Evolutionary conservation across 2,888 invertebrate species (phyloP), one percentile per base, ranked within the genome.

Genomic region (Tenthredo notha): DNA sequence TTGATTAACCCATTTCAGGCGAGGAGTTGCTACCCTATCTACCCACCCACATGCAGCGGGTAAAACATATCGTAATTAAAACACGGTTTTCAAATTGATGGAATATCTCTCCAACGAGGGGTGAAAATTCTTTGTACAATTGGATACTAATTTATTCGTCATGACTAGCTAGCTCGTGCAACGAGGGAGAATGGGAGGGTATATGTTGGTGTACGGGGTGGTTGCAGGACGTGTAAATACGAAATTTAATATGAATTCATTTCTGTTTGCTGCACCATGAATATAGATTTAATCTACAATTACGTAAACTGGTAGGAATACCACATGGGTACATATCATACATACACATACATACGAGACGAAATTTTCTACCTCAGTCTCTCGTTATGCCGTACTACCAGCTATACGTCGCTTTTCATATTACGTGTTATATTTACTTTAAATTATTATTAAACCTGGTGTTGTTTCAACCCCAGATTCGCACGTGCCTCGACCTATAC

Each of bases 251-350:
- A 50, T 50, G 50, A 77, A 77, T 77, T 77, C 77, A 77, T 77
- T 50, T 77, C 77, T 25, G 29, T 77, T 33, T 50, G 77, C 18
- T 29, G 50, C 50, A 77, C 43, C 29, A 54, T 77, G 77, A 77
- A 77, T 77, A 77, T 54, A 77, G 77, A 77, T 77, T 54, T 77
- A 77, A 77, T 77, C 50, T 47, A 77, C 50, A 77, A 77, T 77
- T 77, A 77, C 47, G 37, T 47, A n/a, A 75, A 29, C 70, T n/a
- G 61, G 61, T 61, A 61, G 47, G n/a, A n/a, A 43, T 10, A 12
- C 10, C 10, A 25, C 25, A 25, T 25, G 10, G 6, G 12, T 25
- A 61, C 12, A n/a, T 58, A 58, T n/a, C 12, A 61, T 1, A 3
- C 2, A 25, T 4, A 4, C 0, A 10, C 1, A 61, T 6, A 25